phyloP scores from a whole-genome alignment of 2,797 vertebrate genomes.

The Hafferia zeledoni region DNA sequence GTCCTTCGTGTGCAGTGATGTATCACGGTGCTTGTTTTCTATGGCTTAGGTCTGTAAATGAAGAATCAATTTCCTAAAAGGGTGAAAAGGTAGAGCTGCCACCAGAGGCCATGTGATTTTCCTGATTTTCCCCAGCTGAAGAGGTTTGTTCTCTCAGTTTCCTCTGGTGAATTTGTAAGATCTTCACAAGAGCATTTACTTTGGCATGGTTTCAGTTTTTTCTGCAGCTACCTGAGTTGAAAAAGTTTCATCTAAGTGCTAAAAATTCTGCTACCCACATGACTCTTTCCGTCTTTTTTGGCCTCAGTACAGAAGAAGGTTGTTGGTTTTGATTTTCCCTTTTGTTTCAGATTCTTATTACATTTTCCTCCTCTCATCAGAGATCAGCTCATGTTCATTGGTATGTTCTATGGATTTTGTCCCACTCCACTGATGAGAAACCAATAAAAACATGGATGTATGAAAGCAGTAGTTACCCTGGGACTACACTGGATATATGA shows the following conservation, averaged over 20 bases:
- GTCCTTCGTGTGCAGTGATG: neutral
- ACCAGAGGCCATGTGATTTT: rapidly evolving
- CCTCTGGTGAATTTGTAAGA: neutral
- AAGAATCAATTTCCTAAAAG: neutral
- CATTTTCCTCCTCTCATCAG: neutral
- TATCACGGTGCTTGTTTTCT: neutral
- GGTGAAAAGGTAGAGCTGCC: neutral
- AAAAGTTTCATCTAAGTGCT: neutral
- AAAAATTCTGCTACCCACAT: neutral
- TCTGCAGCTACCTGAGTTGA: neutral
- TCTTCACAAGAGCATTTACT: neutral
- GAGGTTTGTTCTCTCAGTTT: neutral
- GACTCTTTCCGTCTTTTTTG: neutral
- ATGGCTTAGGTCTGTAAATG: neutral
- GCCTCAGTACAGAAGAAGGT: rapidly evolving
- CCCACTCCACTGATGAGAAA: neutral
- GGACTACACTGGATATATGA: neutral
- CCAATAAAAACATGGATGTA: neutral
- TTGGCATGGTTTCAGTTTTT: neutral
- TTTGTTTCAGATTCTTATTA: neutral
- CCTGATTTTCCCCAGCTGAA: neutral
- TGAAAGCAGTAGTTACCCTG: neutral
- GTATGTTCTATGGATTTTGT: neutral
- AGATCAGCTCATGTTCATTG: neutral
- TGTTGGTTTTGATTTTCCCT: neutral